Evolutionary conservation across 1,140 invertebrate species (phyloP).

Genomic region (Coptotermes formosanus): DNA sequence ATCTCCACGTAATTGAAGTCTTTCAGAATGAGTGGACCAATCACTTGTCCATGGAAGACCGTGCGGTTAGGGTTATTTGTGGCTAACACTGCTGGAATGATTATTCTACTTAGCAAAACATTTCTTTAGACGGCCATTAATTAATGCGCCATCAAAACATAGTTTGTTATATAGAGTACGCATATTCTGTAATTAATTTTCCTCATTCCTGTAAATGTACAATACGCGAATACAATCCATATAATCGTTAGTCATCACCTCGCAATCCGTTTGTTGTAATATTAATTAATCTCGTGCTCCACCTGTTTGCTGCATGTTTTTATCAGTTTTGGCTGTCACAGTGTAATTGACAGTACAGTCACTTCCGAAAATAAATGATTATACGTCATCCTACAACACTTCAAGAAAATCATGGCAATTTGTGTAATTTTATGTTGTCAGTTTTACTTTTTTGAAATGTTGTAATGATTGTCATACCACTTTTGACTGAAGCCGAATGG

Average conservation of each 20-base stretch:
- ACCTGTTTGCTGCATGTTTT: neutral
- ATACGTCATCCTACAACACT: neutral
- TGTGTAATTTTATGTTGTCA: too few species aligned
- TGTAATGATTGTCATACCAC: too few species aligned
- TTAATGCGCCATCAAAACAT: neutral
- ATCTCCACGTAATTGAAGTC: too few species aligned
- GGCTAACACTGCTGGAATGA: too few species aligned
- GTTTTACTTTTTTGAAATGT: too few species aligned
- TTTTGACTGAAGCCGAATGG: too few species aligned
- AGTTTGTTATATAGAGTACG: neutral
- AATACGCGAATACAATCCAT: neutral
- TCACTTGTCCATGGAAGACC: too few species aligned
- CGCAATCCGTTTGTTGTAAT: neutral
- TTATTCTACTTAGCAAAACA: neutral
- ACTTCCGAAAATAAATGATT: neutral
- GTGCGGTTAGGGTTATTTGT: too few species aligned
- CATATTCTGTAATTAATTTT: conserved; percentile 3
- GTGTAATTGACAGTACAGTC: neutral
- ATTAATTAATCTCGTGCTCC: neutral
- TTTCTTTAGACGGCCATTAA: neutral
- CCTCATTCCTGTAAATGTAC: neutral
- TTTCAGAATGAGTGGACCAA: too few species aligned
- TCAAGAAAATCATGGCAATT: neutral
- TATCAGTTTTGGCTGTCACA: neutral
- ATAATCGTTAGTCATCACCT: neutral